Conservation (phyloP, 2,113 vertebrate species). For the cattle (Bos taurus) region ARS-UCD2.0 NC_037357.1:114197501-114198000, state of each 20-base stretch:
- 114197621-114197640: background rate
- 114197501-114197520: background rate
- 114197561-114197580: background rate
- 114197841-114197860: background rate
- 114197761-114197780: background rate
- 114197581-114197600: background rate
- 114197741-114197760: background rate
- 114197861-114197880: background rate
- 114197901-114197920: background rate
- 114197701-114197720: background rate
- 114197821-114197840: background rate
- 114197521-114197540: background rate
- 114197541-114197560: background rate
- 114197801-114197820: background rate
- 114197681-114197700: background rate
- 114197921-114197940: background rate
- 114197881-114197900: background rate
- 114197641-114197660: background rate
- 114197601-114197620: background rate
- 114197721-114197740: background rate
- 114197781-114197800: background rate
- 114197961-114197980: background rate
- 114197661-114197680: background rate
- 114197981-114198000: background rate
- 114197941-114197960: background rate